Conservation (phyloP, 2,113 vertebrate genomes). For the Vombatus ursinus region DNA sequence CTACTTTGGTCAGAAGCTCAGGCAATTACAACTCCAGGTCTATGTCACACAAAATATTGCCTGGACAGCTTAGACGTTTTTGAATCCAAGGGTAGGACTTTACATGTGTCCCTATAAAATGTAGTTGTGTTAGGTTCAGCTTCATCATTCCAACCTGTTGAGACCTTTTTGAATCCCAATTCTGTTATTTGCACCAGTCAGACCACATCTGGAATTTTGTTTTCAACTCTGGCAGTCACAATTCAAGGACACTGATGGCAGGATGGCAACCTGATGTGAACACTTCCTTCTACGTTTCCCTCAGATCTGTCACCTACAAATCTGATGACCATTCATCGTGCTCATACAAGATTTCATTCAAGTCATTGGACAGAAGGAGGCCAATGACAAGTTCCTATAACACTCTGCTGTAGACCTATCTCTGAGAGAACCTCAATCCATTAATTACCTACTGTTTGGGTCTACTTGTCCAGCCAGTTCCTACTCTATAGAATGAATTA, state of each 20-base stretch:
- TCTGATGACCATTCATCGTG: not conserved
- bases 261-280: not conserved
- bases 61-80: not conserved
- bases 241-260: not conserved
- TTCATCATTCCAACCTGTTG: not conserved
- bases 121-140: not conserved
- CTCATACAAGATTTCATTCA: no score
- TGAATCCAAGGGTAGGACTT: not conserved
- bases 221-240: not conserved
- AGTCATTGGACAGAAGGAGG: not conserved
- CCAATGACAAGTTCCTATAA: not conserved
- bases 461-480: not conserved
- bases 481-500: not conserved
- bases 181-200: not conserved
- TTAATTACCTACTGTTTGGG: not conserved
- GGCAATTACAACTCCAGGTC: not conserved
- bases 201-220: not conserved
- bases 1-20: not conserved
- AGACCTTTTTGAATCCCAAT: not conserved
- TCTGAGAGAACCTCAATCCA: not conserved
- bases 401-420: not conserved
- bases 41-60: not conserved
- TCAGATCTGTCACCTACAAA: not conserved
- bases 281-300: not conserved
- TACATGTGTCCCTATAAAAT: not conserved